Conservation (phyloP, 1,140 invertebrate species). For the Tyrophagus putrescentiae region DNA sequence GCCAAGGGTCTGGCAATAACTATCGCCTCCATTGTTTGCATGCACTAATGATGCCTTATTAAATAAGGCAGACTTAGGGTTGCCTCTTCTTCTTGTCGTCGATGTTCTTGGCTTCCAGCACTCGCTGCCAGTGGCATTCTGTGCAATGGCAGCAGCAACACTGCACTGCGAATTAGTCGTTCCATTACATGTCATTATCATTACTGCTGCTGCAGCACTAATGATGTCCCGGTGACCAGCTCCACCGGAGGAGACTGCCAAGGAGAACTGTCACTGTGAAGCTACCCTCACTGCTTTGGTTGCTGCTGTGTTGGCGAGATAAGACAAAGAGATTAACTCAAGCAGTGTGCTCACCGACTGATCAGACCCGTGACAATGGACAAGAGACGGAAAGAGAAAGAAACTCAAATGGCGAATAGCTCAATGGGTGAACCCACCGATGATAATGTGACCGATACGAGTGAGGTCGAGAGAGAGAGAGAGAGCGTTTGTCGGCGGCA, state of each 20-base stretch:
- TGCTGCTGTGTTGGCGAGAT: conserved; percentile 3
- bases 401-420: not conserved
- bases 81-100: too few relatives aligned
- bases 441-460: conserved; percentile 11
- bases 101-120: too few relatives aligned
- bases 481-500: too few relatives aligned
- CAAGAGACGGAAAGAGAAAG: too few relatives aligned
- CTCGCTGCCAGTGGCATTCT: too few relatives aligned
- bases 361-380: not conserved
- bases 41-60: conserved; percentile 11
- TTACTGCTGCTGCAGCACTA: not conserved
- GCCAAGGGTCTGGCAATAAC: not conserved
- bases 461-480: not conserved
- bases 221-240: not conserved
- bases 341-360: not conserved
- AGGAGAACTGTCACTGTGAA: not conserved
- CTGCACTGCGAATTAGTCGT: conserved; percentile 1
- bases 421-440: conserved; percentile 4
- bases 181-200: conserved; percentile 14
- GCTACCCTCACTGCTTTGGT: not conserved
- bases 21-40: not conserved
- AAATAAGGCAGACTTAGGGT: not conserved
- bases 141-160: too few relatives aligned
- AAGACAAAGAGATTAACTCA: conserved; percentile 5
- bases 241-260: not conserved